phyloP scores from a whole-genome alignment of 2,797 vertebrate genomes.

The Sebastes hubbsi region DNA sequence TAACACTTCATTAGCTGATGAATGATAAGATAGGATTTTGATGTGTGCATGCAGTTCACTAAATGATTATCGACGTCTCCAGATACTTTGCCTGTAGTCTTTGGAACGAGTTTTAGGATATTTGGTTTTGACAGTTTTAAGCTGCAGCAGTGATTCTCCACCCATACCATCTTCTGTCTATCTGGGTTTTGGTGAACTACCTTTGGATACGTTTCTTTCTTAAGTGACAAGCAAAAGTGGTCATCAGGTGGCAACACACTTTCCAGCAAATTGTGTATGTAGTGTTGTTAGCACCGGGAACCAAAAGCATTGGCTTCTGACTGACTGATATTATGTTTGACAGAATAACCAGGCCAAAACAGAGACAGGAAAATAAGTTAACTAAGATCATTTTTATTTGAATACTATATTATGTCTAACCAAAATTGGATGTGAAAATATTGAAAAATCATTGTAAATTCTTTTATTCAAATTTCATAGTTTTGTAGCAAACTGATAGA shows the following conservation, averaged over 20 bases:
- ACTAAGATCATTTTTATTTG: not conserved
- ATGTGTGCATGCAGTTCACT: slow-evolving; percentile 28
- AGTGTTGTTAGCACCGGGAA: not conserved
- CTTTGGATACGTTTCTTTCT: slow-evolving; percentile 25
- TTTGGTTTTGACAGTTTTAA: slow-evolving; percentile 47
- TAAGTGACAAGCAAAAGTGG: not conserved
- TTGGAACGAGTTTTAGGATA: slow-evolving; percentile 31
- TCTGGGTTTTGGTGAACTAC: slow-evolving; percentile 28
- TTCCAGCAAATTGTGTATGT: not conserved
- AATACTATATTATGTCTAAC: not conserved
- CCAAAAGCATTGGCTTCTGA: not conserved
- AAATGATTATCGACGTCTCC: slow-evolving; percentile 8
- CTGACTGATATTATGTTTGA: not conserved
- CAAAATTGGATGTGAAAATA: not conserved
- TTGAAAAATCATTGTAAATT: not conserved
- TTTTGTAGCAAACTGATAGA: not conserved
- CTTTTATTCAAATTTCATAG: not conserved
- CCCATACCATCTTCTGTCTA: not conserved
- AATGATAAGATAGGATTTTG: slow-evolving; percentile 22
- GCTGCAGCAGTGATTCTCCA: slow-evolving; percentile 11
- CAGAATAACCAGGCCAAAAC: slow-evolving; percentile 1
- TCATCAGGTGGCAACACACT: not conserved
- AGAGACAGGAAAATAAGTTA: not conserved
- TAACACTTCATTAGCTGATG: slow-evolving; percentile 25
- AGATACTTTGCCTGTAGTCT: slow-evolving; percentile 12